phyloP scores from a whole-genome alignment of 2,113 vertebrate genomes.

The Thalassoma bifasciatum region DNA sequence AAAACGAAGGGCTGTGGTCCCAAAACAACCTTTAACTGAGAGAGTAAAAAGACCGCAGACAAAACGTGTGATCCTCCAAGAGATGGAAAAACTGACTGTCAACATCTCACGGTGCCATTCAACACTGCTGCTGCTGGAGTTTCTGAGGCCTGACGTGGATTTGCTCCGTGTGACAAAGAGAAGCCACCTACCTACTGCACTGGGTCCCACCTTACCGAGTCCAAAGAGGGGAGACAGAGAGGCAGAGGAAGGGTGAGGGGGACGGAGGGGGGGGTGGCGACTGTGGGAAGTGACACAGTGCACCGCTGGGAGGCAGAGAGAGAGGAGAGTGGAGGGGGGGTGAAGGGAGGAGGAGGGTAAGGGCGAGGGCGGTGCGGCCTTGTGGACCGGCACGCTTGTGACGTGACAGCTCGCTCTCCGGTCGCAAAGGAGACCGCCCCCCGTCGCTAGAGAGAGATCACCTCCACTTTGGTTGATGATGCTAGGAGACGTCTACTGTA shows the following conservation, averaged over 20 bases:
- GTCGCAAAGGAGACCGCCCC: conserved; percentile 55
- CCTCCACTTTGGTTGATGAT: conserved; percentile 48
- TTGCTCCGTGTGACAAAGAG: conserved; percentile 78
- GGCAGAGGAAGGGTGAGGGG: conserved; percentile 64
- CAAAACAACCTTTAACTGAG: conserved; percentile 26
- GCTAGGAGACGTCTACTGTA: conserved; percentile 78
- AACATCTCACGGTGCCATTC: conserved; percentile 26
- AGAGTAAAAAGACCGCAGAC: conserved; percentile 3
- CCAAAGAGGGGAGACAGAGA: conserved; percentile 66
- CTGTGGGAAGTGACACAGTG: conserved; percentile 55
- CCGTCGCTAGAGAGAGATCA: conserved; percentile 64
- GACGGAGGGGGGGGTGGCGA: conserved; percentile 60
- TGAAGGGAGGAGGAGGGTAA: conserved; percentile 5
- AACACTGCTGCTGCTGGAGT: conserved; percentile 7
- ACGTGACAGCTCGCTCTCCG: conserved; percentile 58
- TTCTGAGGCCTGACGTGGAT: conserved; percentile 39
- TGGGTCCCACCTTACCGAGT: conserved; percentile 79
- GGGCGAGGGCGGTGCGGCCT: too few species aligned
- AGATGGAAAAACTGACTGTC: conserved; percentile 27
- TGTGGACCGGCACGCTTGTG: conserved; percentile 25
- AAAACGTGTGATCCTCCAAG: conserved; percentile 21
- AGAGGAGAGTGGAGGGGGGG: conserved; percentile 1
- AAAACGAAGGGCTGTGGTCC: conserved; percentile 54
- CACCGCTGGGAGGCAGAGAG: conserved; percentile 44
- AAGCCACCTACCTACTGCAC: conserved; percentile 81